Base-by-base conservation (phyloP, 2,797 vertebrate genomes). In the Galagoides demidoff region DNA sequence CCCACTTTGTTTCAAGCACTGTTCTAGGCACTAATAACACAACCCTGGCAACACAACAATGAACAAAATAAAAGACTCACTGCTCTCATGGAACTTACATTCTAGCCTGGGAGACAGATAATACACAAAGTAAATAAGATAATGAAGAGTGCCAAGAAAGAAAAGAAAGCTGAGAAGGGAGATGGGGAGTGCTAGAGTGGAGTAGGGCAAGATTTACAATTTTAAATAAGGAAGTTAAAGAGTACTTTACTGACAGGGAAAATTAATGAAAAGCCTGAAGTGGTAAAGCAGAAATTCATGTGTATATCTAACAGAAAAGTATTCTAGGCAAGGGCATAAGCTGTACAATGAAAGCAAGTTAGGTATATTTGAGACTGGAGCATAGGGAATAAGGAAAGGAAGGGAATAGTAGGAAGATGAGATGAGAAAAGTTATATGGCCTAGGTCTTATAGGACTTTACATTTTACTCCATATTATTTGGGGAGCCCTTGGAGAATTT, bases 41-140 rank as follows among this genome's bases (percentile, higher is more conserved):
- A 74, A 74, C 14, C 19, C 22, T 66, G 49, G 57, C 49, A 49
- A 14, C n/a, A 49, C 31, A 77, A 77, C 7, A 73, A 55, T 31
- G 49, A 55, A 45, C 77, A 74, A 43, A 76, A 68, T 37, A 90
- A 52, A 68, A 70, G 84, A 52, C 2, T 0, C 31, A 10, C 10
- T 78, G 39, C 19, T 68, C 10, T 89, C 70, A 70, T 71, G 81
- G 63, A 78, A 29, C 6, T 68, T 82, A 22, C 16, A 34, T 61
- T 87, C 16, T 39, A 49, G 73, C 52, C 39, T 66, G 22, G 34
- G 66, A 86, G 83, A 39, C 14, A 91, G 34, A 45, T 7, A 81
- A 82, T 76, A 91, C 57, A 71, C 52, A 61, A 94, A 94, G 70
- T 94, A 77, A 89, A 43, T 73, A 70, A 71, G 29, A 52, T 68